Percentiles rank a stretch among this genome's conserved stretches.
These are phyloP conservation scores for Etheostoma perlongum DNA, from an alignment of 2,797 vertebrate species.

Conservation along the genomic window DNA sequence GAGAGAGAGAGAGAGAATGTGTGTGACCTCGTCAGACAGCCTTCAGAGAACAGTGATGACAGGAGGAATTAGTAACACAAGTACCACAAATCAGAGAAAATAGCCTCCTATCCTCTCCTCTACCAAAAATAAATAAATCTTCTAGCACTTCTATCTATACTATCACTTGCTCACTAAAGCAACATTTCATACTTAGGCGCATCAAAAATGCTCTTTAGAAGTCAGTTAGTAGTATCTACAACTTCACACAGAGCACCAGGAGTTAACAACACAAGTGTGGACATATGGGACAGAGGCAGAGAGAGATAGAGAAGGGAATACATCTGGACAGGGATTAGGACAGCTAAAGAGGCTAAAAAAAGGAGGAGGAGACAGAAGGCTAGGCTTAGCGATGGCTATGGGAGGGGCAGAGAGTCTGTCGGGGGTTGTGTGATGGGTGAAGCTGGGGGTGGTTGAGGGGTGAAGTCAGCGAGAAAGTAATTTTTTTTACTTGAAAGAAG, in stretches of 20 bases:
- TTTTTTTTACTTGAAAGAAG: conserved; percentile 91
- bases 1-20: not conserved
- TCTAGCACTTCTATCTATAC: not conserved
- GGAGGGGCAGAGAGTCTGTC: conserved; percentile 37
- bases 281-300: conserved; percentile 71
- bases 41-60: conserved; percentile 71
- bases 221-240: conserved; percentile 3
- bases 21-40: conserved; percentile 69
- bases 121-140: conserved; percentile 3
- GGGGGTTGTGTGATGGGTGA: conserved; percentile 24
- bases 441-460: conserved; percentile 19
- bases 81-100: conserved; percentile 70
- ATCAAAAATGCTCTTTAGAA: conserved; percentile 1
- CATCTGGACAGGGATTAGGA: conserved; percentile 84
- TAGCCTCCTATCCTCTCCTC: conserved; percentile 37
- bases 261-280: conserved; percentile 57
- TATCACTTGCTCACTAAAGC: conserved; percentile 11
- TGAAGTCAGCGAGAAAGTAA: conserved; percentile 32
- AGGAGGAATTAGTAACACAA: conserved; percentile 68
- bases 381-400: conserved; percentile 62
- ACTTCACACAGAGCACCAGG: conserved; percentile 51
- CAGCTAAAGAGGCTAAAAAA: conserved; percentile 80
- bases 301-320: conserved; percentile 76
- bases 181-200: conserved; percentile 14
- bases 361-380: conserved; percentile 78